Conservation (phyloP, 2,888 invertebrate species). For the Sesia apiformis region DNA sequence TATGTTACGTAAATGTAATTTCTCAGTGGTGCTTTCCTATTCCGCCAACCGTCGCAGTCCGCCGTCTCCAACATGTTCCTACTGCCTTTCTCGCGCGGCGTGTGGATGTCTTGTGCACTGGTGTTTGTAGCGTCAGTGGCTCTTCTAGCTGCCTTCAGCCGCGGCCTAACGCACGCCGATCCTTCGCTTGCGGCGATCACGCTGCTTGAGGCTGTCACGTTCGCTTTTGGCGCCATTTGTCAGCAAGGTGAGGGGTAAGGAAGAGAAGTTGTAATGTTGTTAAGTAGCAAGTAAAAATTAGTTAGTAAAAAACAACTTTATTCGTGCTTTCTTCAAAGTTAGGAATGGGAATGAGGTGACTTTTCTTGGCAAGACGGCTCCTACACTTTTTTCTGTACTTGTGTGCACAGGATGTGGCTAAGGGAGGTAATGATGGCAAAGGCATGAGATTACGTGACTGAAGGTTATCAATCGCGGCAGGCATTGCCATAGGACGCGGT, state of each 20-base stretch:
- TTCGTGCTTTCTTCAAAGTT: too few relatives aligned
- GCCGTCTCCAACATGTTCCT: conserved; percentile 76
- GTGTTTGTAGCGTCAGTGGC: conserved; percentile 17
- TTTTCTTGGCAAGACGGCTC: too few relatives aligned
- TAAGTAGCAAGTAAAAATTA: too few relatives aligned
- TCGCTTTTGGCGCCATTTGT: conserved; percentile 73
- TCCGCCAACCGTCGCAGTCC: conserved; percentile 76
- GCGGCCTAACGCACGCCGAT: conserved; percentile 14
- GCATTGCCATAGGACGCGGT: too few relatives aligned
- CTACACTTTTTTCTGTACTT: too few relatives aligned
- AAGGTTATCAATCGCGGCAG: too few relatives aligned
- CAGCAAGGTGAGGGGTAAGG: conserved; percentile 66
- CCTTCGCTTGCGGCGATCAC: conserved; percentile 24
- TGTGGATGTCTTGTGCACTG: conserved; percentile 61
- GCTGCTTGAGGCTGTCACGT: conserved; percentile 61
- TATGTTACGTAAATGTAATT: background rate
- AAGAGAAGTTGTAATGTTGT: too few relatives aligned
- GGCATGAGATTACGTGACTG: too few relatives aligned
- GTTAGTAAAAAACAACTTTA: too few relatives aligned
- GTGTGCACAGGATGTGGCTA: too few relatives aligned
- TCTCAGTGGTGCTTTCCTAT: conserved; percentile 71
- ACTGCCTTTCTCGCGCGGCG: conserved; percentile 72
- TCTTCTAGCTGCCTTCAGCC: conserved; percentile 23
- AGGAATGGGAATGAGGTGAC: too few relatives aligned
- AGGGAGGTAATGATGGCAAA: too few relatives aligned